Base-by-base conservation (phyloP, 53 echinoderm and acorn worm species). In the Antedon mediterranea region DNA sequence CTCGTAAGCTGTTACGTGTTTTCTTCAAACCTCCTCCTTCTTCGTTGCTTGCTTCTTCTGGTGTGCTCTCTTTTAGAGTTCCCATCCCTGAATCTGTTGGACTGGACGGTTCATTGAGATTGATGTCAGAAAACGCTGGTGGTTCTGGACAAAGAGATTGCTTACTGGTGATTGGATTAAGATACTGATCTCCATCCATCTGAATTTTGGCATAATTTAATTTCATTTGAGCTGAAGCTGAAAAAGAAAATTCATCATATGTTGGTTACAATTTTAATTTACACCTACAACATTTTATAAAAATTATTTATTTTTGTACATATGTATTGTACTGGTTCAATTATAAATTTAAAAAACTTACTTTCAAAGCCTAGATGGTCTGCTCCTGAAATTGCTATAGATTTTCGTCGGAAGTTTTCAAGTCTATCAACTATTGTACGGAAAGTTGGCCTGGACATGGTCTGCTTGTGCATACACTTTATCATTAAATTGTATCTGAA, bases 401-500 rank as follows among this genome's bases (percentile, higher is more conserved):
- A 97, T 41, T 97, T 89, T 71, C 97, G 73, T 37, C 86, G 85
- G 81, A 79, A 92, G 34, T 81, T 84, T 13, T 92, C 83, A 7
- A 92, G 73, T 79, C 85, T 87, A 41, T 97, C 91, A 33, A 90
- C 74, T 32, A 81, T 83, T 28, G 79, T 79, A 32, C 84, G 82
- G 79, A 97, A 97, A 0, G 97, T 89, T 33, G 97, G 97, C 27
- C 97, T 76, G 26, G 77, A 86, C 30, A 84, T 84, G 8, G 88
- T 71, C 5, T 74, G 77, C 72, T 85, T 87, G 72, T 85, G 87
- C 97, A 92, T 92, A 72, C 92, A 97, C 74, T 89, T 85, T 27
- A 85, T 75, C 97, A 97, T 92, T 78, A 97, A 77, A 31, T 89
- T 75, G 77, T 97, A 89, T 79, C 97, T 97, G 82, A 30, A 82